These are phyloP conservation scores for Phylloscopus trochilus DNA, from an alignment of 2,113 vertebrate genomes.

Conservation along the genomic window DNA sequence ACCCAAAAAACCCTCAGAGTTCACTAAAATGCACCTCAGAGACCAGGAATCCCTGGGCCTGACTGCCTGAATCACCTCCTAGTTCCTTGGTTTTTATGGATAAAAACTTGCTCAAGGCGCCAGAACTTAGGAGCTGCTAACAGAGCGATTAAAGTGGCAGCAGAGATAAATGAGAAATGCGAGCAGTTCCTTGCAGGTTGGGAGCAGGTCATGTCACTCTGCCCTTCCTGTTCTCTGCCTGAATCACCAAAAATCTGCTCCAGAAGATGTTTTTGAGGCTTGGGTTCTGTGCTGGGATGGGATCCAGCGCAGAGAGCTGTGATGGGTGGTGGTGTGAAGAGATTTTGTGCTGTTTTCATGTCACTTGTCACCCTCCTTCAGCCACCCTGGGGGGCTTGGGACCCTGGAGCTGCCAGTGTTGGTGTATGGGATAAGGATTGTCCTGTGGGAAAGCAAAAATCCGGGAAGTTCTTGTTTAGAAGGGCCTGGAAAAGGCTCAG, in stretches of 20 bases:
- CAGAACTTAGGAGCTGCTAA: neutral
- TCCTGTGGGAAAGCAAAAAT: neutral
- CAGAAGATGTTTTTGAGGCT: neutral
- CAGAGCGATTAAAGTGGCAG: neutral
- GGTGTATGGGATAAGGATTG: neutral
- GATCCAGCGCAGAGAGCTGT: neutral
- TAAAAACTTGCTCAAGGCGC: neutral
- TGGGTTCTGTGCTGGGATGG: neutral
- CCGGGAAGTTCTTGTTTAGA: neutral
- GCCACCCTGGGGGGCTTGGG: neutral
- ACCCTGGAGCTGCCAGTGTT: neutral
- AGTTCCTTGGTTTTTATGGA: neutral
- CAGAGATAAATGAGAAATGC: neutral
- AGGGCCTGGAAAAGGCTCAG: neutral
- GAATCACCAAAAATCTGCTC: neutral
- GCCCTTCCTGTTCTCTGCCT: neutral
- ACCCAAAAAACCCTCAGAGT: no score
- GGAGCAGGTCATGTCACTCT: neutral
- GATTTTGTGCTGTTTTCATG: neutral
- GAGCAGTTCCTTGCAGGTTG: neutral
- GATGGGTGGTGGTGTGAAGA: neutral
- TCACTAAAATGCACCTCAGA: neutral
- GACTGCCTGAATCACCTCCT: neutral
- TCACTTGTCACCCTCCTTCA: neutral
- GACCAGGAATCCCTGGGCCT: neutral